Evolutionary conservation across 2,888 invertebrate genomes (phyloP).

Genomic region (Nephrotoma appendiculata): DNA sequence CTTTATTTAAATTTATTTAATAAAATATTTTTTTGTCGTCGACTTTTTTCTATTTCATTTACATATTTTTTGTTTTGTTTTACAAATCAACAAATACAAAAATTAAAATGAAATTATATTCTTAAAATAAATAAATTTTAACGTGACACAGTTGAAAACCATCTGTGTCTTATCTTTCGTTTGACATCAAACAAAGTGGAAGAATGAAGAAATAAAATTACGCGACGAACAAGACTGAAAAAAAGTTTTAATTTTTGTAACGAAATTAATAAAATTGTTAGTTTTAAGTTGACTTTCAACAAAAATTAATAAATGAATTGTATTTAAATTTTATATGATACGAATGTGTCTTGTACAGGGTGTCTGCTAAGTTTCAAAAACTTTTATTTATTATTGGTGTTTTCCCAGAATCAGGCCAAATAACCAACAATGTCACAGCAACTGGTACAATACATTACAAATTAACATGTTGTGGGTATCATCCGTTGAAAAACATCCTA

Average conservation of each 20-base stretch:
- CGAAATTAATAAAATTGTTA: not conserved
- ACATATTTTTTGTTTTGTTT: not conserved
- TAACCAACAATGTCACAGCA: no score
- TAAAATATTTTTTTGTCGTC: not conserved
- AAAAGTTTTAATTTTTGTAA: not conserved
- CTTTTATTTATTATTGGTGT: no score
- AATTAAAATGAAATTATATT: not conserved
- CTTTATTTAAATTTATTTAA: not conserved
- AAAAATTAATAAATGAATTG: no score
- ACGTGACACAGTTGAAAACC: not conserved
- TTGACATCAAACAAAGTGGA: not conserved
- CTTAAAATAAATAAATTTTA: not conserved
- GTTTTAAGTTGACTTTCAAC: not conserved
- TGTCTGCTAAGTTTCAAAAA: no score
- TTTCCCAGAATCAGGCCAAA: no score
- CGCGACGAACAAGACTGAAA: not conserved
- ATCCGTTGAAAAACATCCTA: no score
- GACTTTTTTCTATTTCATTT: not conserved
- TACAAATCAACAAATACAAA: not conserved
- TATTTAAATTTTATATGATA: no score
- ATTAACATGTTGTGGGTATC: no score
- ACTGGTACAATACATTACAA: no score
- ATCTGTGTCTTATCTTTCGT: not conserved
- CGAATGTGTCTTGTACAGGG: no score
- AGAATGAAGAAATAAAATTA: not conserved